phyloP scores from a whole-genome alignment of 2,113 vertebrate species.

The Capreolus pygargus region DNA sequence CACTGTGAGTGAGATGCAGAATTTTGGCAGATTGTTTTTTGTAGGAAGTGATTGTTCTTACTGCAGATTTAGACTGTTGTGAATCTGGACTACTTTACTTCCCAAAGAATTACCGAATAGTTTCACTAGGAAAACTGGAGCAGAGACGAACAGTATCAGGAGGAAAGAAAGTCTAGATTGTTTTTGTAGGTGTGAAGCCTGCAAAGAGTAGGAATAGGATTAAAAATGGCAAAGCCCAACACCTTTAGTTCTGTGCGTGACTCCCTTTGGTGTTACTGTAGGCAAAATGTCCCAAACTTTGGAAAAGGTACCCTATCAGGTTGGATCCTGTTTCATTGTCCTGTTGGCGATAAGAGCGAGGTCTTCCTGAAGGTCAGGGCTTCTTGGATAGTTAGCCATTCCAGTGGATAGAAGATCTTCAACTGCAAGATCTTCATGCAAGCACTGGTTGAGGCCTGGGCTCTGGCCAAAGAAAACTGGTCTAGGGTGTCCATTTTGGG shows the following conservation, averaged over 20 bases:
- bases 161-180: neutral
- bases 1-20: neutral
- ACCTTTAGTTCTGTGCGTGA: neutral
- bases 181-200: neutral
- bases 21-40: neutral
- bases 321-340: neutral
- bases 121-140: neutral
- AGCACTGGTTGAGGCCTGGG: neutral
- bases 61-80: neutral
- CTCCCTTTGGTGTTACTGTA: neutral
- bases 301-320: neutral
- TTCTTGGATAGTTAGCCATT: neutral
- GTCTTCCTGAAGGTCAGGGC: neutral
- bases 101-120: neutral
- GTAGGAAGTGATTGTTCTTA: slow-evolving; percentile 1
- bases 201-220: neutral
- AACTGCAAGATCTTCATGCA: neutral
- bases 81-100: neutral
- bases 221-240: neutral
- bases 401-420: neutral
- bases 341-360: neutral
- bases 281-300: neutral
- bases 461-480: neutral
- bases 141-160: neutral
- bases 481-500: neutral